A percentile compares a stretch with the other conserved stretches of the same genome.
phyloP scores from a whole-genome alignment of 2,888 invertebrate genomes.

The Junonia oenone region DNA sequence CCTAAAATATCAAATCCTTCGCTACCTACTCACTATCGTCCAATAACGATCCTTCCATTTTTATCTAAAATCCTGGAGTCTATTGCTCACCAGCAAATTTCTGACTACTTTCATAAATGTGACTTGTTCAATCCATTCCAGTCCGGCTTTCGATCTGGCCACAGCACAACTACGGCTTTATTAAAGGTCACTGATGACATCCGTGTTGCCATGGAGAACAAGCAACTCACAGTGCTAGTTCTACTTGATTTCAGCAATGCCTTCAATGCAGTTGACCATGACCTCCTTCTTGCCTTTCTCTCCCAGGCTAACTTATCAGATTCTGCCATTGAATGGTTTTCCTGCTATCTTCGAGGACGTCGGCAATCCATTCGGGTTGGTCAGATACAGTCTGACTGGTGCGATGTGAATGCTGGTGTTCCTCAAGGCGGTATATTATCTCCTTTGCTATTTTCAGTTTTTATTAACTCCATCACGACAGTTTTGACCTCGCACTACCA shows the following conservation, averaged over 20 bases:
- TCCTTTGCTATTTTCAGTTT: not conserved
- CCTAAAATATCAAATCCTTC: not conserved
- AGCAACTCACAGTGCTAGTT: not conserved
- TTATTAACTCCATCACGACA: not conserved
- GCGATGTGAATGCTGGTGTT: too few species aligned
- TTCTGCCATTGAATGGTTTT: too few species aligned
- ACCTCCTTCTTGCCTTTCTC: not conserved
- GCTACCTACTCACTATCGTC: not conserved
- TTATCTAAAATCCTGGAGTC: too few species aligned
- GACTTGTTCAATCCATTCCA: not conserved
- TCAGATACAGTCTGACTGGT: too few species aligned
- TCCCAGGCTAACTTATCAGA: too few species aligned
- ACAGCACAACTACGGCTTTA: not conserved
- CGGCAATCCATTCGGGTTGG: too few species aligned
- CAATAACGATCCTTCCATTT: not conserved
- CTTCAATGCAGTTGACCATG: not conserved
- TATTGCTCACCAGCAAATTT: too few species aligned
- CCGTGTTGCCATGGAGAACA: constrained; percentile 8
- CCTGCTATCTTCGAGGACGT: too few species aligned
- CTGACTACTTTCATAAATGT: too few species aligned
- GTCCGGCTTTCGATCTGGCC: not conserved
- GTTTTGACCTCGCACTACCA: not conserved
- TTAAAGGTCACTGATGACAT: constrained; percentile 5
- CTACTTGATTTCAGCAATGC: constrained; percentile 13
- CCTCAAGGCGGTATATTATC: too few species aligned